Base-by-base conservation (phyloP, 92 coral and sea anemone species). In the Phenganax subtilis region DNA sequence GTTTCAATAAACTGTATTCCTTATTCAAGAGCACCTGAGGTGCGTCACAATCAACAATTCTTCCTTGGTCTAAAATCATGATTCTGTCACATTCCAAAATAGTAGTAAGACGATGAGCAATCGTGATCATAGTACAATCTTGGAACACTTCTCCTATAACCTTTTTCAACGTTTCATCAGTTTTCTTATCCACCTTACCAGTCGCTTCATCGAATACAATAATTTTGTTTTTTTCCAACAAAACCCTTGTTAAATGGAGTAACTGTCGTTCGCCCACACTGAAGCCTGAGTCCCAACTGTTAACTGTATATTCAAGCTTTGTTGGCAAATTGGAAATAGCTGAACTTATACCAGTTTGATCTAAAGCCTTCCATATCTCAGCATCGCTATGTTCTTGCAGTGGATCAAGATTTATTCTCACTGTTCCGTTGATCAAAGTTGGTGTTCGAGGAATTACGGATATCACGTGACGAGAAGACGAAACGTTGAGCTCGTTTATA, bases 281-380 rank as follows among this genome's bases (percentile, higher is more conserved):
- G 53, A 70, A 70, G 30, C 51, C 51, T 51, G 75, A 25, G 12
- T 47, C 51, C 8, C 12, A 12, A 10, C 6, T 9, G 28, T 10
- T 70, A 8, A 70, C 14, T 70, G 6, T 15, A 70, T 6, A 20
- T 5, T 70, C 75, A 11, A 70, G 75, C 30, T 70, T 28, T 8
- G 0, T 8, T 5, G 75, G 75, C 30, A 28, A 7, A 29, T 70
- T 16, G 6, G 51, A 4, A 8, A 70, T 37, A 47, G 30, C 75
- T 16, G 75, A 70, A 7, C 30, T 37, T 16, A 70, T 25, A 7
- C 30, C 16, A 28, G 30, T 37, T 47, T 7, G 51, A 4, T 70
- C 75, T 29, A 70, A 47, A 37, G 53, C 75, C 17, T 70, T 47
- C 75, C 75, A 70, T 10, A 70, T 70, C 75, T 70, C 75, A 5